phyloP scores from a whole-genome alignment of 1,140 invertebrate species.

The Hirudo medicinalis region DNA sequence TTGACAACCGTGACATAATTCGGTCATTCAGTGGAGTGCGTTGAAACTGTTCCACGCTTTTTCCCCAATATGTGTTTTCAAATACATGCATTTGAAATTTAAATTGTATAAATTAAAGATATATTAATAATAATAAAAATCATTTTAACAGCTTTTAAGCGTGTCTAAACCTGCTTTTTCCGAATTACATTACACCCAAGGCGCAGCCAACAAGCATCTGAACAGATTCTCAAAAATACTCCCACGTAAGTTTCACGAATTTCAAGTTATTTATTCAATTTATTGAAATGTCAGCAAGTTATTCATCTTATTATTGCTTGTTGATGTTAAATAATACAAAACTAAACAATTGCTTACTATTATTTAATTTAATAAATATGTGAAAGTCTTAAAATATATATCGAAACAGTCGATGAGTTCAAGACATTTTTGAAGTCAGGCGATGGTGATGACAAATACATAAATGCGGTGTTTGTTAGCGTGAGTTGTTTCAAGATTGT shows the following conservation, averaged over 20 bases:
- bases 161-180: not conserved
- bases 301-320: no score
- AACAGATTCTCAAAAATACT: constrained; percentile 12
- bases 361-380: not conserved
- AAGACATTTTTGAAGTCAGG: constrained; percentile 12
- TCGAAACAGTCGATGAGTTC: constrained; percentile 11
- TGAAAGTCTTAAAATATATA: not conserved
- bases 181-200: not conserved
- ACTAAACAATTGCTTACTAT: not conserved
- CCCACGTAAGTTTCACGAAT: not conserved
- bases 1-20: no score
- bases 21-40: no score
- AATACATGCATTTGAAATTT: not conserved
- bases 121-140: not conserved
- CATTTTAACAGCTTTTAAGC: not conserved
- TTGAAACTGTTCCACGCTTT: no score
- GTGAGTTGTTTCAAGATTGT: not conserved
- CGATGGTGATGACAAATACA: constrained; percentile 15
- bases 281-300: no score
- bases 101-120: not conserved
- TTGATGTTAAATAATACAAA: no score
- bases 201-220: not conserved
- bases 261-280: no score
- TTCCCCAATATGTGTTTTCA: no score
- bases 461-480: constrained; percentile 19